Base-by-base conservation (phyloP, 1,140 invertebrate species). In the Drosophila parvula region DNA sequence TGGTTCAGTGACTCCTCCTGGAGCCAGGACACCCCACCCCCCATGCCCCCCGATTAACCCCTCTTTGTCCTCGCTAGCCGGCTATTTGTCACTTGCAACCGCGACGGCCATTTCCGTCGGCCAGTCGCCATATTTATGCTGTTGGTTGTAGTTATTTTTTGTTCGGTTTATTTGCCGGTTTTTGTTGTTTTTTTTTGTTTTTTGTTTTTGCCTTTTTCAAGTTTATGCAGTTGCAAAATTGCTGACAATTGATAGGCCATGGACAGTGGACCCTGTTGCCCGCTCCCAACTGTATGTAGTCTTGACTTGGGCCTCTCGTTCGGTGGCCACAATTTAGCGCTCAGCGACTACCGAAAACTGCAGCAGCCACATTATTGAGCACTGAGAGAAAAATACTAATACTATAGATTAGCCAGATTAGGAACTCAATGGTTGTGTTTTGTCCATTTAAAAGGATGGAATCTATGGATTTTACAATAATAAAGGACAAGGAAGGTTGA, bases 1-100 rank as follows among this genome's bases (percentile, higher is more conserved):
- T 51, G 57, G 74, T 64, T 28, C 56, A 64, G 58, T 58, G 47
- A 36, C 50, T 51, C 36, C 58, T 34, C 45, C 61, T 50, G 43
- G 44, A 63, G 68, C 44, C 27, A 30, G 5, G 2, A 6, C 3
- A 45, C 41, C 30, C 18, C 43, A 1, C 22, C 11, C 10, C 12
- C 32, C 18, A 4, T 18, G 5, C 32, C 30, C 11, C 28, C 27
- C 32, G 28, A 14, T 36, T 41, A 11, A 44, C 41, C 73, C 41
- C 41, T 32, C 27, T 64, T 70, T 58, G 61, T 69, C 82, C 65
- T 65, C 69, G 57, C 60, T 38, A 40, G 63, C 70, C 53, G 73
- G 62, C 84, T 78, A 86, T 90, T 90, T 90, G 81, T 90, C 88
- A 90, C 88, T 90, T 86, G 61, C 65, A 70, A 85, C 81, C 82